Base-by-base conservation (phyloP, 2,888 invertebrate genomes). In the Drosophila mimica region DNA sequence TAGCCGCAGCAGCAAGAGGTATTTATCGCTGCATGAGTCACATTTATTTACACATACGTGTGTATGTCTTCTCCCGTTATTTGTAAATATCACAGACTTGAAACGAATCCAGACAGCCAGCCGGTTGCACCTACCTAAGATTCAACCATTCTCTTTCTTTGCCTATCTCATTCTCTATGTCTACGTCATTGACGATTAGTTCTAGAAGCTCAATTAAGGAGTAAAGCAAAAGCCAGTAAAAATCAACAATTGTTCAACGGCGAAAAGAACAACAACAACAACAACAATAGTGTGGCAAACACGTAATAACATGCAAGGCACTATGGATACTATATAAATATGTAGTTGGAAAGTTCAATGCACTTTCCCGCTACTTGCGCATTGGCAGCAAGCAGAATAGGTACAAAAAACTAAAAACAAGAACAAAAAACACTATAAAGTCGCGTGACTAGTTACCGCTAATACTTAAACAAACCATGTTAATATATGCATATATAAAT, bases 171-270 rank as follows among this genome's bases (percentile, higher is more conserved):
- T 43, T 56, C 60, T 74, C 40, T 56, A 28, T 66, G 38, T 60
- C 28, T 38, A 28, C 28, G 49, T 17, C 49, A 28, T 9, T 70
- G 66, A 36, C 69, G 74, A 57, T 72, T 74, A 64, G 71, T 73
- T 78, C 54, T 62, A 71, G 63, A 79, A 67, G 66, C 73, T 76
- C 76, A 76, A 81, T 81, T 81, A 81, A 78, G 81, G 64, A 66
- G 57, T 63, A 74, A 72, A 66, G 70, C 70, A 69, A 43, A 73
- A 76, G 73, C 68, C 82, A 82, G 86, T 88, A 77, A 86, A 86
- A 82, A 84, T 87, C 76, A 74, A 82, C 80, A 70, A 70, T 65
- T 69, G 69, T 70, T 81, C 69, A 71, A 74, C 74, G 67, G 60
- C 63, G 46, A 65, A 76, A 65, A 28, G 54, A 56, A 56, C 17